Percentiles rank a stretch among this genome's conserved stretches.
Conservation (phyloP, 2,888 invertebrate genomes). For the Pammene aurita region DNA sequence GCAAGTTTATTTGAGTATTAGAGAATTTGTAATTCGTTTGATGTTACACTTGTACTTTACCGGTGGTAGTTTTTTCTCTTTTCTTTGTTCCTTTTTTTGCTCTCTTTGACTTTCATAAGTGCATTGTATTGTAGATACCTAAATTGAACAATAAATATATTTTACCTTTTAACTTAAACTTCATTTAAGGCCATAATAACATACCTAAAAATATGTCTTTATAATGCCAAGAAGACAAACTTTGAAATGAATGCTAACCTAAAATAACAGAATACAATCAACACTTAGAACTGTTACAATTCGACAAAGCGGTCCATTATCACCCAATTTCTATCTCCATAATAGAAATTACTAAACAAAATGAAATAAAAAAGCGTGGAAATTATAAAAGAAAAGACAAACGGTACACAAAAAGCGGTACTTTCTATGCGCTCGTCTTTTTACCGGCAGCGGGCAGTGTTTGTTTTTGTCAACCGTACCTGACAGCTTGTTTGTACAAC, state of each 20-base stretch:
- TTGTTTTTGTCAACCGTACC: conserved; percentile 75
- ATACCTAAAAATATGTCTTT: not conserved
- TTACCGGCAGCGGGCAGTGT: conserved; percentile 63
- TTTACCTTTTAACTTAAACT: too few relatives aligned
- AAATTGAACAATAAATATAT: too few relatives aligned
- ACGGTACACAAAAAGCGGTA: conserved; percentile 42
- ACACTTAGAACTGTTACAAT: conserved; percentile 15
- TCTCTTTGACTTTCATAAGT: too few relatives aligned
- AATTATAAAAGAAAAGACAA: conserved; percentile 36
- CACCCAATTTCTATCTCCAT: conserved; percentile 58
- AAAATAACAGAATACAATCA: conserved; percentile 10
- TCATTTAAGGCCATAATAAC: too few relatives aligned
- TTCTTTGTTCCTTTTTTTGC: too few relatives aligned
- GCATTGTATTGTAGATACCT: too few relatives aligned
- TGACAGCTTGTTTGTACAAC: conserved; percentile 47
- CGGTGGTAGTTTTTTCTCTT: too few relatives aligned
- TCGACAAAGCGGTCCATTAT: conserved; percentile 51
- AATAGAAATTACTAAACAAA: conserved; percentile 61
- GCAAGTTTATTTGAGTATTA: too few relatives aligned
- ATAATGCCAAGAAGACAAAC: not conserved
- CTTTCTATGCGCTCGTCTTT: conserved; percentile 61
- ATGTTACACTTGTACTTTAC: too few relatives aligned
- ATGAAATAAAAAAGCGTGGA: conserved; percentile 45
- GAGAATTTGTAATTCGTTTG: too few relatives aligned
- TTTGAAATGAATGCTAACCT: not conserved